Evolutionary conservation across 2,888 invertebrate genomes (phyloP).

Genomic region (Oscheius sp.): DNA sequence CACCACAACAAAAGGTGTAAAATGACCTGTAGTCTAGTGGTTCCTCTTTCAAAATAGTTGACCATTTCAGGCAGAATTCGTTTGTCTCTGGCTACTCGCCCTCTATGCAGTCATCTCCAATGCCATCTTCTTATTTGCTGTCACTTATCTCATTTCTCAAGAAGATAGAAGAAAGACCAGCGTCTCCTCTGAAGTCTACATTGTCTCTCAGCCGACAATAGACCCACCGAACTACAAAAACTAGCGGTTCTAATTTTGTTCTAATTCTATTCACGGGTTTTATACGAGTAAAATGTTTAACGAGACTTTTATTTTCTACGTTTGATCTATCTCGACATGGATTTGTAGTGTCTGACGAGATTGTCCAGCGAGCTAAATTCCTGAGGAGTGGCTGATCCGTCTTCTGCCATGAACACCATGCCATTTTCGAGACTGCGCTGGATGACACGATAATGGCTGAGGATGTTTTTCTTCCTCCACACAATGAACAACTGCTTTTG

Average conservation of each 20-base stretch:
- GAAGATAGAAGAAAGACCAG: not conserved
- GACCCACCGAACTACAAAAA: not conserved
- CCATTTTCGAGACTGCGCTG: not conserved
- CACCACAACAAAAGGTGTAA: not conserved
- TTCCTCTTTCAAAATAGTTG: too few relatives aligned
- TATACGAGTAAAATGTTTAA: not conserved
- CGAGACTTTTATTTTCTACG: not conserved
- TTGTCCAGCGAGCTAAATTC: slow-evolving; percentile 3
- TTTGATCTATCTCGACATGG: not conserved
- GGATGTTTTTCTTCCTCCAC: not conserved
- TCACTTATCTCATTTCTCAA: not conserved
- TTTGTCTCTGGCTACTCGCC: slow-evolving; percentile 14
- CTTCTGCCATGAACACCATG: not conserved
- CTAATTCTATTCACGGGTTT: slow-evolving; percentile 1
- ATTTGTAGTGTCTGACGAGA: slow-evolving; percentile 10
- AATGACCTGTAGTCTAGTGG: not conserved
- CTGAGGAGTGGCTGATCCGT: not conserved
- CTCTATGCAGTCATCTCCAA: slow-evolving; percentile 27
- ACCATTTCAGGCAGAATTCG: slow-evolving; percentile 20
- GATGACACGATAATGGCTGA: slow-evolving; percentile 9
- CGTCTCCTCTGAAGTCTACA: not conserved
- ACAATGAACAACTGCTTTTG: slow-evolving; percentile 1
- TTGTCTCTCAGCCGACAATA: not conserved
- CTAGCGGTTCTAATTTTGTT: not conserved
- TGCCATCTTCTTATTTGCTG: not conserved